Evolutionary conservation across 2,888 invertebrate genomes (phyloP).

Genomic region (Ypsolopha scabrella): DNA sequence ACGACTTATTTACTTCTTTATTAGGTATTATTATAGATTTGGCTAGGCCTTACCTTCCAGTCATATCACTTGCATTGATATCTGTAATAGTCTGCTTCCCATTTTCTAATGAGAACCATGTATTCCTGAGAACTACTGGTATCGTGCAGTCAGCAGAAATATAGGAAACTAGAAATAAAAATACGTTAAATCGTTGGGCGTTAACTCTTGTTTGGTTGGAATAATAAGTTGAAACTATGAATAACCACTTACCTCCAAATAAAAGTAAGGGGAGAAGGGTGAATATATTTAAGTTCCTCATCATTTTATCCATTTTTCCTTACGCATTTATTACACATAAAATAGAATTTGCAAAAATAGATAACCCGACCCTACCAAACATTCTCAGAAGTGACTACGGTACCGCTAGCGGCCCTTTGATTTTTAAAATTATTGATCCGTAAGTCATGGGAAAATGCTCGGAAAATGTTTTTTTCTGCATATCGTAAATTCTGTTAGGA

Average conservation of each 20-base stretch:
- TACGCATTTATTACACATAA: not conserved
- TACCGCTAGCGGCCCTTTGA: not conserved
- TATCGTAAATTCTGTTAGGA: no score
- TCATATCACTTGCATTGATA: conserved; percentile 85
- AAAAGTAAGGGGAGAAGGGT: not conserved
- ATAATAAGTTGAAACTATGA: not conserved
- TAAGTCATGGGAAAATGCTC: no score
- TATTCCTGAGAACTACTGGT: conserved; percentile 82
- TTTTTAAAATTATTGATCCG: no score
- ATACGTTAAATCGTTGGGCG: conserved; percentile 28
- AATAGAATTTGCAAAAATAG: not conserved
- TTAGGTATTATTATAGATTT: no score
- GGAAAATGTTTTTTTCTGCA: no score
- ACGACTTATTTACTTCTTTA: no score
- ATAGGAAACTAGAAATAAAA: conserved; percentile 34
- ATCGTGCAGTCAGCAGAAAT: conserved; percentile 74
- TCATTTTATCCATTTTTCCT: not conserved
- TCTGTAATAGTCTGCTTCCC: conserved; percentile 86
- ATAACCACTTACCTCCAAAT: not conserved
- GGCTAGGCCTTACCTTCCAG: conserved; percentile 51
- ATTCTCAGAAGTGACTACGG: no score
- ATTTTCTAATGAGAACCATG: conserved; percentile 94
- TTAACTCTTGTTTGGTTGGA: conserved; percentile 22
- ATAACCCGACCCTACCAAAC: not conserved
- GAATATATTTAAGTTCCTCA: not conserved